Conservation (phyloP, 1,140 invertebrate species). For the Drosophila repletoides region DNA sequence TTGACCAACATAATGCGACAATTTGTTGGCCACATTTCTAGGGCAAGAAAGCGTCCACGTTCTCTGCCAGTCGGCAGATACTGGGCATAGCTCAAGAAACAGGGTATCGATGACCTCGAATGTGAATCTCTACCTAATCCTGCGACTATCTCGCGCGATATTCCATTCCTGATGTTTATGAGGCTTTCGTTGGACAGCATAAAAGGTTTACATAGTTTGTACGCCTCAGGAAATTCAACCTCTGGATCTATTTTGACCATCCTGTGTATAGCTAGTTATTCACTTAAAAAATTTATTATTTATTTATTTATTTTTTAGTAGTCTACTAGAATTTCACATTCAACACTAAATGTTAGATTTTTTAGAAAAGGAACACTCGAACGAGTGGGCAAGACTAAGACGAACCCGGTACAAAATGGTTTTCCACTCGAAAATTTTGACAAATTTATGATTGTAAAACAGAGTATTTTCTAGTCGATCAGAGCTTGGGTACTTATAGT, state of each 20-base stretch:
- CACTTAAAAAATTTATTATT: too few relatives aligned
- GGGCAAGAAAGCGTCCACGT: slow-evolving; percentile 95
- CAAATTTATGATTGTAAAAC: too few relatives aligned
- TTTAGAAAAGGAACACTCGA: too few relatives aligned
- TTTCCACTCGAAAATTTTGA: too few relatives aligned
- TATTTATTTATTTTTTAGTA: too few relatives aligned
- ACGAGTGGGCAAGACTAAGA: too few relatives aligned
- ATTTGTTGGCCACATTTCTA: slow-evolving; percentile 99
- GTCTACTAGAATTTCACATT: too few relatives aligned
- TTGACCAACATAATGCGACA: slow-evolving; percentile 98
- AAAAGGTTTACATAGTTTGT: slow-evolving; percentile 48
- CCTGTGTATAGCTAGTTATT: too few relatives aligned
- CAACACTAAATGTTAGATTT: too few relatives aligned
- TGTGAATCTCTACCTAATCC: slow-evolving; percentile 92
- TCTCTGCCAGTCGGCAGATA: slow-evolving; percentile 98
- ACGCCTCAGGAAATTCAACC: slow-evolving; percentile 45
- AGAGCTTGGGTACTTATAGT: too few relatives aligned
- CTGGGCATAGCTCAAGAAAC: slow-evolving; percentile 97
- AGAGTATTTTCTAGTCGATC: too few relatives aligned
- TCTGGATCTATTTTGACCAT: slow-evolving; percentile 26
- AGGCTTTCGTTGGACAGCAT: slow-evolving; percentile 17
- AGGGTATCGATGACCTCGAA: slow-evolving; percentile 90
- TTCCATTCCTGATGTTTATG: slow-evolving; percentile 10
- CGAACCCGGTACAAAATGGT: too few relatives aligned
- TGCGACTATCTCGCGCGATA: slow-evolving; percentile 85